Conservation (phyloP, 2,888 invertebrate species). For the Yponomeuta cagnagella region DNA sequence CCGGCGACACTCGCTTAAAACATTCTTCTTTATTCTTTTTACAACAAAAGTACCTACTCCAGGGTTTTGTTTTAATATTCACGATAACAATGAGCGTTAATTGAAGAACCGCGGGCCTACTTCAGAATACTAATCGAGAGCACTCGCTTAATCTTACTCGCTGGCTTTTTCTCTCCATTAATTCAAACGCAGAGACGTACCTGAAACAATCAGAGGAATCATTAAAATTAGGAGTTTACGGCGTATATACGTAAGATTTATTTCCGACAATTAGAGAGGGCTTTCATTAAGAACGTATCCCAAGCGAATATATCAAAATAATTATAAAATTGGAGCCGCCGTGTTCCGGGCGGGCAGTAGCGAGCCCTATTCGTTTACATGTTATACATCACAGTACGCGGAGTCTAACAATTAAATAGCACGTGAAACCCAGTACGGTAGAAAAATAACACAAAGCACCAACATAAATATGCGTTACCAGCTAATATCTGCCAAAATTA, state of each 20-base stretch:
- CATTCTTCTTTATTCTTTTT: background rate
- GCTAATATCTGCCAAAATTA: constrained; percentile 63
- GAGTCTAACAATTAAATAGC: constrained; percentile 56
- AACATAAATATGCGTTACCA: constrained; percentile 67
- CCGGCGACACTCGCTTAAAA: constrained; percentile 32
- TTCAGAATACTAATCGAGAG: background rate
- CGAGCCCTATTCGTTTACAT: constrained; percentile 52
- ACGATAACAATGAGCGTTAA: background rate
- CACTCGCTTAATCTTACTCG: constrained; percentile 1
- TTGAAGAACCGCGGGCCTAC: constrained; percentile 3
- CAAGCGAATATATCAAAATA: constrained; percentile 39
- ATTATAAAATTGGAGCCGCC: constrained; percentile 36
- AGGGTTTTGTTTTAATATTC: constrained; percentile 8
- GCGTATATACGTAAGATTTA: constrained; percentile 20
- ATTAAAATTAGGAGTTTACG: constrained; percentile 19
- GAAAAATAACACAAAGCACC: constrained; percentile 40
- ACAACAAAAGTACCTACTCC: background rate
- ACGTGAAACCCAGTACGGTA: constrained; percentile 48
- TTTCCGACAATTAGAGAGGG: constrained; percentile 30
- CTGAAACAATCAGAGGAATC: constrained; percentile 39
- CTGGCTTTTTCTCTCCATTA: constrained; percentile 3
- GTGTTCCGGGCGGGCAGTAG: constrained; percentile 15
- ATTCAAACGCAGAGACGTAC: constrained; percentile 37
- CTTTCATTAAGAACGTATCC: constrained; percentile 32
- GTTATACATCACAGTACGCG: constrained; percentile 55